Base-by-base conservation (phyloP, 2,888 invertebrate genomes). In the Cephus sareptanus region DNA sequence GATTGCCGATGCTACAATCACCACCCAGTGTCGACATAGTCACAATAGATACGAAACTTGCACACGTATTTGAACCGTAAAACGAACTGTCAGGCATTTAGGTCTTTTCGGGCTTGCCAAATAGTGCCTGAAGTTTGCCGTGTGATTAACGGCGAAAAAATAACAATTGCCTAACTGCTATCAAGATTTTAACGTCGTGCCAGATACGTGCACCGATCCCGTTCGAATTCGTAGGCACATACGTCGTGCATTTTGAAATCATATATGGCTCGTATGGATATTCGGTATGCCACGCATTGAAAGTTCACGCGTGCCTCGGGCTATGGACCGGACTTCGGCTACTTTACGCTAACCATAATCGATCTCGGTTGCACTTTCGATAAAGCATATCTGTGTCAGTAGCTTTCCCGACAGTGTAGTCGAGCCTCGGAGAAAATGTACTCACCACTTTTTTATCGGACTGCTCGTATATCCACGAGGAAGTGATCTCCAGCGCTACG, bases 301-400 rank as follows among this genome's bases (percentile, higher is more conserved):
- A 78, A 78, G 78, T 78, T 76, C 76, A 75, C 73, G 68, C 75
- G 70, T 37, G 78, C 78, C 78, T 31, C 34, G 34, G 78, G 78
- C 75, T 76, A 75, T 34, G 15, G 31, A n/a, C 30, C 71, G 71
- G 71, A 71, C 34, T 34, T n/a, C 33, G 71, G 34, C 78, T 75
- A 40, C 73, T 73, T 78, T 78, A 78, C 40, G 73, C 78, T 78
- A 71, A 34, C 31, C 31, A 33, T 34, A 34, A 34, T 34, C 71
- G 71, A 71, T 71, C 31, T 33, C 33, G 2, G 31, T 31, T 71
- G 71, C 71, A 71, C 71, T 71, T 71, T 71, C 71, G 71, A 71
- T 71, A 71, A 31, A 15, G 33, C 33, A 15, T 71, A 71, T 71
- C 71, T 71, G 71, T 71, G 71, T 71, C 71, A 71, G 31, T 34